phyloP scores from a whole-genome alignment of 1,140 invertebrate species.

The Musca domestica region DNA sequence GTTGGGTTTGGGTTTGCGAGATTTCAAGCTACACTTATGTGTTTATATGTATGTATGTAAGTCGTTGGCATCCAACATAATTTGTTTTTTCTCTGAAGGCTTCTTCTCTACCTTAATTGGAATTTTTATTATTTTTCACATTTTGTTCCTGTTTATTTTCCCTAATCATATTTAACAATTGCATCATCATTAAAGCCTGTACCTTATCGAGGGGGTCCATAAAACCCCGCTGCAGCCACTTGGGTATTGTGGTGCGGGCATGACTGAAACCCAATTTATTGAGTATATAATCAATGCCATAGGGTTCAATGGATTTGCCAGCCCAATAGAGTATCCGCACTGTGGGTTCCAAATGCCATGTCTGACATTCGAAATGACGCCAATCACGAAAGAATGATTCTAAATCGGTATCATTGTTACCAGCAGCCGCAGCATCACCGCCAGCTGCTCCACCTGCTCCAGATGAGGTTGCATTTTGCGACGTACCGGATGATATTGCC shows the following conservation, averaged over 20 bases:
- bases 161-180: constrained; percentile 61
- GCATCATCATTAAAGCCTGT: constrained; percentile 68
- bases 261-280: constrained; percentile 96
- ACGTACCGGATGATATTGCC: no score
- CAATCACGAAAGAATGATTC: constrained; percentile 63
- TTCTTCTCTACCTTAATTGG: neutral
- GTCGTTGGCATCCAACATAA: neutral
- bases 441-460: neutral
- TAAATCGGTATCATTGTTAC: constrained; percentile 32
- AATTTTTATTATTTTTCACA: constrained; percentile 10
- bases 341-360: constrained; percentile 97
- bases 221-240: constrained; percentile 96
- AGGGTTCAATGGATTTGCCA: constrained; percentile 93
- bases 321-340: constrained; percentile 92
- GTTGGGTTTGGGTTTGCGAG: no score
- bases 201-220: constrained; percentile 94
- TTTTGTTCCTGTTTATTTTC: constrained; percentile 44
- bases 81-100: neutral
- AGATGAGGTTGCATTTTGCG: neutral
- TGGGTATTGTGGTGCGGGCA: constrained; percentile 96
- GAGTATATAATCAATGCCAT: constrained; percentile 95
- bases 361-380: constrained; percentile 90
- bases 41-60: neutral
- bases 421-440: neutral
- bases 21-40: constrained; percentile 5